Conservation (phyloP, 2,888 invertebrate species). For the Altica lythri region DNA sequence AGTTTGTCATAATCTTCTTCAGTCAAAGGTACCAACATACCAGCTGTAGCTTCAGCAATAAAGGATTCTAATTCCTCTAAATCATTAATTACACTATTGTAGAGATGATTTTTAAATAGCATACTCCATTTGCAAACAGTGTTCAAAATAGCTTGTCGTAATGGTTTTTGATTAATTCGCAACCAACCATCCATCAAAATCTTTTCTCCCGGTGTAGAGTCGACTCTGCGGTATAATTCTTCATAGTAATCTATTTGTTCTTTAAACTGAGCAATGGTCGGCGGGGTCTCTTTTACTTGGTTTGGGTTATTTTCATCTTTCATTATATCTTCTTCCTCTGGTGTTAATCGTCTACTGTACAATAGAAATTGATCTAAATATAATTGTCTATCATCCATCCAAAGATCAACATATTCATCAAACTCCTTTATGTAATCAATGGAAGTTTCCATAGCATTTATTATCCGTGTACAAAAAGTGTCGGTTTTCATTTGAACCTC, state of each 20-base stretch:
- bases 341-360: constrained; percentile 74
- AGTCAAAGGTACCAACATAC: constrained; percentile 71
- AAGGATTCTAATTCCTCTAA: constrained; percentile 78
- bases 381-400: constrained; percentile 79
- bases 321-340: constrained; percentile 70
- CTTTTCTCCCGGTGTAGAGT: constrained; percentile 67
- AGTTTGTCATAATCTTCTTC: constrained; percentile 89
- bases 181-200: constrained; percentile 78
- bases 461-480: constrained; percentile 54
- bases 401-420: constrained; percentile 75
- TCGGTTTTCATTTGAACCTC: constrained; percentile 48
- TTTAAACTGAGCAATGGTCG: constrained; percentile 75
- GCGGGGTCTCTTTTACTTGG: constrained; percentile 60
- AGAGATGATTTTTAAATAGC: constrained; percentile 83
- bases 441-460: constrained; percentile 53
- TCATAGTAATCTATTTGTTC: constrained; percentile 84
- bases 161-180: constrained; percentile 73
- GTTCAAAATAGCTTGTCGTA: constrained; percentile 82
- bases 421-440: constrained; percentile 59
- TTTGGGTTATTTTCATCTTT: constrained; percentile 43
- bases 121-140: constrained; percentile 87
- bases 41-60: constrained; percentile 73
- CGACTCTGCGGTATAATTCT: constrained; percentile 75
- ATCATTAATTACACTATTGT: constrained; percentile 78
- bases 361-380: constrained; percentile 77